Conservation (phyloP, 2,888 invertebrate genomes). For the Artemia sinica region DNA sequence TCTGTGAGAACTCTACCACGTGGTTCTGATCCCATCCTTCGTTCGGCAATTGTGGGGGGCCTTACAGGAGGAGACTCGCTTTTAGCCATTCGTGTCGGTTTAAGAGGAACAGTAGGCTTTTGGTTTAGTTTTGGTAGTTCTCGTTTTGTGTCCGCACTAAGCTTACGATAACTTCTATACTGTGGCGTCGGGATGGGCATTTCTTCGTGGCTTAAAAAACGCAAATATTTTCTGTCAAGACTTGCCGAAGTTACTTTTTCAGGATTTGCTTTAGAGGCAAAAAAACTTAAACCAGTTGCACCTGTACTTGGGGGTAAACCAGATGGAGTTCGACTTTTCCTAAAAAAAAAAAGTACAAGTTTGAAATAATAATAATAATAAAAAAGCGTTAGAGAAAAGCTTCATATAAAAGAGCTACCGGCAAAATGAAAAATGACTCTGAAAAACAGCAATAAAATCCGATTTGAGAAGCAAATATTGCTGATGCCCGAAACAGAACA, state of each 20-base stretch:
- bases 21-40: conserved; percentile 11
- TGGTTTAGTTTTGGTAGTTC: conserved; percentile 3
- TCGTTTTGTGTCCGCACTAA: neutral
- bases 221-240: conserved; percentile 50
- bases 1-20: neutral
- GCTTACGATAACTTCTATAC: conserved; percentile 48
- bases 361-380: too few relatives aligned
- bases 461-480: too few relatives aligned
- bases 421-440: too few relatives aligned
- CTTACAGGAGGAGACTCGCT: conserved; percentile 7
- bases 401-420: too few relatives aligned
- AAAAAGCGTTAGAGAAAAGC: too few relatives aligned
- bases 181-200: conserved; percentile 57
- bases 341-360: neutral
- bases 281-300: neutral
- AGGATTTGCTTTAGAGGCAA: conserved; percentile 4
- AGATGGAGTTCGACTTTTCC: neutral
- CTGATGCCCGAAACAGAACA: too few relatives aligned
- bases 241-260: conserved; percentile 40
- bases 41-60: neutral
- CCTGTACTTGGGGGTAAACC: neutral
- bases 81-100: conserved; percentile 11
- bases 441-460: too few relatives aligned
- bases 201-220: conserved; percentile 40
- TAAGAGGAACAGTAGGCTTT: conserved; percentile 1